Evolutionary conservation across 2,888 invertebrate species (phyloP).

Genomic region (Clistopyga incitator): DNA sequence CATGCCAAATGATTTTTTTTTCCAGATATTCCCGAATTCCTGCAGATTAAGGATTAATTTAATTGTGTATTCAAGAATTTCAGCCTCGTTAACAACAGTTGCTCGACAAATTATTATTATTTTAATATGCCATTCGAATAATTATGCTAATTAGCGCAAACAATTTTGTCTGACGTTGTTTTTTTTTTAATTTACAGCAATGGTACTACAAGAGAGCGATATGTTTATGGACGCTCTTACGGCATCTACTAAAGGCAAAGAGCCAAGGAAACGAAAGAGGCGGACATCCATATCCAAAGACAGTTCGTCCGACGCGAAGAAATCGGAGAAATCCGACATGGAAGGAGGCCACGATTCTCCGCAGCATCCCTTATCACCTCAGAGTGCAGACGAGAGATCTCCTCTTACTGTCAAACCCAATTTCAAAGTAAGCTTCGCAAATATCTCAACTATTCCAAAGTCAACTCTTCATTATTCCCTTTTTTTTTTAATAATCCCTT

Average conservation of each 20-base stretch:
- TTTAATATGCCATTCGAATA: not conserved
- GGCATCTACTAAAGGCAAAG: slow-evolving; percentile 90
- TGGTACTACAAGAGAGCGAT: slow-evolving; percentile 94
- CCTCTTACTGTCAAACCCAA: slow-evolving; percentile 84
- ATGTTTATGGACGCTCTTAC: slow-evolving; percentile 97
- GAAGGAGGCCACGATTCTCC: slow-evolving; percentile 76
- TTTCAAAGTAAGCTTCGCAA: slow-evolving; percentile 82
- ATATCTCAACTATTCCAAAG: not conserved
- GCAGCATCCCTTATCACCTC: slow-evolving; percentile 83
- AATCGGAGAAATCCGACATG: slow-evolving; percentile 84
- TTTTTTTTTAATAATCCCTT: slow-evolving; percentile 24
- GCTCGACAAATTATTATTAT: slow-evolving; percentile 51
- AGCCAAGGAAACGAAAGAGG: slow-evolving; percentile 92
- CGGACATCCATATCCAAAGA: slow-evolving; percentile 90
- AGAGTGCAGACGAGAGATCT: slow-evolving; percentile 81
- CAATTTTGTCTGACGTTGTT: not conserved
- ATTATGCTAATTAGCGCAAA: not conserved
- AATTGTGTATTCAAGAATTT: not conserved
- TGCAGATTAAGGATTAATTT: not conserved
- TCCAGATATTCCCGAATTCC: not conserved
- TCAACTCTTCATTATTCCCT: not conserved
- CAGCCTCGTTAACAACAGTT: slow-evolving; percentile 12
- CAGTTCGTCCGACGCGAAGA: slow-evolving; percentile 85
- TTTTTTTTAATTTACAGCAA: slow-evolving; percentile 87
- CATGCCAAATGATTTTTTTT: not conserved